Base-by-base conservation (phyloP, 2,113 vertebrate genomes). In the Polypterus bichir region DNA sequence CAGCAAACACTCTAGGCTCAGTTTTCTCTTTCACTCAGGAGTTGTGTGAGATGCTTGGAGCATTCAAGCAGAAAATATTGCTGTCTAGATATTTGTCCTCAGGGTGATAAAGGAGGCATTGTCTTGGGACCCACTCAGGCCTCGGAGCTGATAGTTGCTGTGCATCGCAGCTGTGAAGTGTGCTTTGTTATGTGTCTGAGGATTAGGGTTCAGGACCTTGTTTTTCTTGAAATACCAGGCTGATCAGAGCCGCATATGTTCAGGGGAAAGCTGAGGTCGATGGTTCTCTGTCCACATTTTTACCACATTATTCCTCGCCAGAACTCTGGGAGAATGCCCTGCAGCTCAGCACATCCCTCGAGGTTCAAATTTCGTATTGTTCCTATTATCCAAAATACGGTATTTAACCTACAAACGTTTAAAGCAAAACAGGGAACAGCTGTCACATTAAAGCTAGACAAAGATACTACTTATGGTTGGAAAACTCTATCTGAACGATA, bases 41-140 rank as follows among this genome's bases (percentile, higher is more conserved):
- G 86, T 86, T 86, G 83, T 62, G 47, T 68, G 79, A 83, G 81
- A 84, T 82, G 83, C 84, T 89, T 79, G 76, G 80, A 84, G 85
- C 87, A 81, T 81, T 88, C 82, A 88, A 88, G 89, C 87, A 87
- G 86, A 92, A 92, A 92, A 92, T 92, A 92, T 91, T 89, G 86
- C 89, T 92, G 89, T 92, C 88, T 91, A 90, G 88, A 89, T 89
- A 91, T 91, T 92, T 92, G 88, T 92, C 89, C 89, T 90, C 86
- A 85, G 88, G 89, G 88, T 91, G 86, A 89, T 91, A 88, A 86
- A 91, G 84, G 85, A 88, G 86, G 85, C 86, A 87, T 88, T 88
- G 87, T 91, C 89, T 89, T 87, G 89, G 88, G 89, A 92, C 86
- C 83, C 74, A 80, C 87, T 86, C 85, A 84, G 88, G 86, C 87